Evolutionary conservation across 1,140 invertebrate genomes (phyloP).

Genomic region (Daktulosphaira vitifoliae): DNA sequence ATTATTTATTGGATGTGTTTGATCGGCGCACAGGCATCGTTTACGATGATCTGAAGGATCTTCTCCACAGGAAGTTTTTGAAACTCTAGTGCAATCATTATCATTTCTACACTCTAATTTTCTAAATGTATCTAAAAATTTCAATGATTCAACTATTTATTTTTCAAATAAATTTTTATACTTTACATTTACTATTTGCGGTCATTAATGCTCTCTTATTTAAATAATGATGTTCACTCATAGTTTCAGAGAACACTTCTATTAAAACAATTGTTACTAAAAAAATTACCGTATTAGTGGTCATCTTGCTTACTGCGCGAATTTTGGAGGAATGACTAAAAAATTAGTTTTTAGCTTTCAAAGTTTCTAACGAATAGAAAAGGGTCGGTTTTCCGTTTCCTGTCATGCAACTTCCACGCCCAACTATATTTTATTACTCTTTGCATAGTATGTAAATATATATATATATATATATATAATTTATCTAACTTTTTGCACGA

Average conservation of each 20-base stretch:
- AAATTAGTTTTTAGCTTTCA: neutral
- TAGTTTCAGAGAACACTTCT: too few relatives aligned
- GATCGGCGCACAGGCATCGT: conserved; percentile 28
- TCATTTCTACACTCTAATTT: conserved; percentile 8
- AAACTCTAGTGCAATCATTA: neutral
- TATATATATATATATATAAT: too few relatives aligned
- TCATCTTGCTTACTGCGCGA: neutral
- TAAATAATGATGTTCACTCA: too few relatives aligned
- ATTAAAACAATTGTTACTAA: too few relatives aligned
- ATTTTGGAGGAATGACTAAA: conserved; percentile 20
- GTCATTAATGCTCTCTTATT: too few relatives aligned
- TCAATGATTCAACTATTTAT: too few relatives aligned
- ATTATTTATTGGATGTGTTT: conserved; percentile 24
- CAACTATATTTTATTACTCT: neutral
- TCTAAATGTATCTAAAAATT: neutral
- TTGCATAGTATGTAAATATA: too few relatives aligned
- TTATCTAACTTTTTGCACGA: too few relatives aligned
- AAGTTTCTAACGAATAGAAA: too few relatives aligned
- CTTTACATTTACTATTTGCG: too few relatives aligned
- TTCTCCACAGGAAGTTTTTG: conserved; percentile 24
- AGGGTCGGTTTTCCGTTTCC: conserved; percentile 4
- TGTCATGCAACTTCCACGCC: conserved; percentile 25
- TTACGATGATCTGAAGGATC: conserved; percentile 7
- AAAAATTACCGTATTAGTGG: too few relatives aligned
- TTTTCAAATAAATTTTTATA: too few relatives aligned